phyloP scores from a whole-genome alignment of 2,797 vertebrate genomes.

The Cheirogaleus major region DNA sequence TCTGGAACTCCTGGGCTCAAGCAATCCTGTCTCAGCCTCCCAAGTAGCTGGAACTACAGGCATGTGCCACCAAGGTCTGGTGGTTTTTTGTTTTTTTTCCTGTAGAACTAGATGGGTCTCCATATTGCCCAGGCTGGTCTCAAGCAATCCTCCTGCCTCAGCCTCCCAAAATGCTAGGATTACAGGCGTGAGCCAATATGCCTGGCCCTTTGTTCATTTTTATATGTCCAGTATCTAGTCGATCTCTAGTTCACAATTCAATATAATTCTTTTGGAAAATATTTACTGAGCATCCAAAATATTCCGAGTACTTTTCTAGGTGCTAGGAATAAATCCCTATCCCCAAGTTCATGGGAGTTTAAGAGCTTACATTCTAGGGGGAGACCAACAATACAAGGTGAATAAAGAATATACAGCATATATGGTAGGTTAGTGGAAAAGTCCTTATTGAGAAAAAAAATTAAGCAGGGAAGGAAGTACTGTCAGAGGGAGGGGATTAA shows the following conservation, averaged over 20 bases:
- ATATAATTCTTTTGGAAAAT: not conserved
- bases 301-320: not conserved
- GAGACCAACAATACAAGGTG: not conserved
- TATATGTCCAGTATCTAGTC: not conserved
- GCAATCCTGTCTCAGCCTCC: not conserved
- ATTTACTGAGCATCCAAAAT: not conserved
- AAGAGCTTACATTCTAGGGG: not conserved
- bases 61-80: too few relatives aligned
- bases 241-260: not conserved
- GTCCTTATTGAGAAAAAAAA: not conserved
- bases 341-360: not conserved
- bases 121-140: not conserved
- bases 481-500: not conserved
- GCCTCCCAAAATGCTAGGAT: not conserved
- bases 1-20: not conserved
- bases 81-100: too few relatives aligned
- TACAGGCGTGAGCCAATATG: not conserved
- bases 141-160: not conserved
- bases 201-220: not conserved
- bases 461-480: not conserved
- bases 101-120: not conserved
- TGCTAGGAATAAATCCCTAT: not conserved
- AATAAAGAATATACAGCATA: not conserved
- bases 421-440: not conserved
- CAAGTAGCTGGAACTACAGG: not conserved